phyloP scores from a whole-genome alignment of 1,140 invertebrate genomes.

The Stegodyphus dumicola region DNA sequence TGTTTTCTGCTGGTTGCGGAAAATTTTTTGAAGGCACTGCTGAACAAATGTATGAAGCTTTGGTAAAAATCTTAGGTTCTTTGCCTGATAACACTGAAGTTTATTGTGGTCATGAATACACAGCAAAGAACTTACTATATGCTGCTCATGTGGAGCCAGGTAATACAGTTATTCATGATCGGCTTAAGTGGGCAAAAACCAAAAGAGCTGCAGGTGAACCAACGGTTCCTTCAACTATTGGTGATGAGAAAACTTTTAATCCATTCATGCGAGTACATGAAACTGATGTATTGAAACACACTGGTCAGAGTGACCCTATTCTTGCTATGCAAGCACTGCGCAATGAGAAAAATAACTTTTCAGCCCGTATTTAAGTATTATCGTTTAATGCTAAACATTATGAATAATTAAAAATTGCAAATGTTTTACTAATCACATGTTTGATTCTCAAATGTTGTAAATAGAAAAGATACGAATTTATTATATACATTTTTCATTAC shows the following conservation, averaged over 20 bases:
- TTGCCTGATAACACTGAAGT: conserved; percentile 89
- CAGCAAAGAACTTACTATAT: conserved; percentile 90
- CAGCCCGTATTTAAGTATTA: neutral
- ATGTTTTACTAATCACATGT: too few species aligned
- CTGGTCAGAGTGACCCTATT: conserved; percentile 59
- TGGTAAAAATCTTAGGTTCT: conserved; percentile 78
- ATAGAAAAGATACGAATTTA: too few species aligned
- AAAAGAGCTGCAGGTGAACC: conserved; percentile 39
- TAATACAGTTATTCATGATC: conserved; percentile 76
- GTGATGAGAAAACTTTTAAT: conserved; percentile 64
- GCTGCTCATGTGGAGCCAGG: conserved; percentile 85
- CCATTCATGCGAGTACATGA: conserved; percentile 65
- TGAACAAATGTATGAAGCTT: conserved; percentile 89
- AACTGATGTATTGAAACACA: conserved; percentile 62
- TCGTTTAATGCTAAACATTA: neutral
- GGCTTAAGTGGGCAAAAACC: conserved; percentile 67
- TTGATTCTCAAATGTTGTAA: too few species aligned
- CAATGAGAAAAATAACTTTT: conserved; percentile 64
- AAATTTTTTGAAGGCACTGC: conserved; percentile 98
- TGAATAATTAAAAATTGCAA: too few species aligned
- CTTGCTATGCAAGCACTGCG: conserved; percentile 62
- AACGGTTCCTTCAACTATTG: conserved; percentile 65
- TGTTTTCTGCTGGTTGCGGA: conserved; percentile 97
- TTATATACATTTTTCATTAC: too few species aligned
- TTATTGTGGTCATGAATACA: conserved; percentile 98